These are phyloP conservation scores for Archilochus colubris DNA, from an alignment of 2,113 vertebrate genomes.

Conservation along the genomic window DNA sequence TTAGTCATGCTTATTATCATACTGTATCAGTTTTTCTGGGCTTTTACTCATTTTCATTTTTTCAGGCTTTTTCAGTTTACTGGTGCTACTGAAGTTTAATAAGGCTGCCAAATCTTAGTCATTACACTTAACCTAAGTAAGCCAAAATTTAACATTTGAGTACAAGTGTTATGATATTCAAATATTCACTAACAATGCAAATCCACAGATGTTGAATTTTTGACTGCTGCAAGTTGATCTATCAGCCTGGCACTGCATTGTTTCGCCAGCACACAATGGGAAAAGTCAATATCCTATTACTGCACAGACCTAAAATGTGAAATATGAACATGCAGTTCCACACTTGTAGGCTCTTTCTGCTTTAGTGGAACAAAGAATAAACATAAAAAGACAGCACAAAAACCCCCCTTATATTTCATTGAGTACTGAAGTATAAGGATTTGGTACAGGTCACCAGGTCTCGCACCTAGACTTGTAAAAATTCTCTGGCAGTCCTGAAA, in stretches of 20 bases:
- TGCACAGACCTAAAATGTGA: background rate
- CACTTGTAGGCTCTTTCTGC: background rate
- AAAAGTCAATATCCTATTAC: background rate
- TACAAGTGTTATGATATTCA: background rate
- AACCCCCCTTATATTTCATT: no score
- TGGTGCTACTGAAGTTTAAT: background rate
- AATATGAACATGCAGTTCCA: background rate
- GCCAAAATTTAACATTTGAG: background rate
- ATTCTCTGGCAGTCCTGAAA: background rate
- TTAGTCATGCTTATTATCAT: background rate
- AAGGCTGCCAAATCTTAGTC: background rate
- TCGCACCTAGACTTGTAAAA: background rate
- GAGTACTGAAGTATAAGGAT: background rate
- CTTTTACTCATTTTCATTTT: background rate
- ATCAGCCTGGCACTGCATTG: background rate
- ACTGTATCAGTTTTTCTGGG: background rate
- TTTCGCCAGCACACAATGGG: background rate
- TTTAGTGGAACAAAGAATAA: background rate
- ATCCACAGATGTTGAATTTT: background rate
- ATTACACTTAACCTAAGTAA: background rate
- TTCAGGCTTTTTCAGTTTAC: background rate
- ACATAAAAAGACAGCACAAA: no score
- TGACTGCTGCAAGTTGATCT: background rate
- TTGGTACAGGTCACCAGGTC: background rate
- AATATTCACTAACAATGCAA: background rate